Conservation (phyloP, 2,113 vertebrate species). For the Scartelaos histophorus region DNA sequence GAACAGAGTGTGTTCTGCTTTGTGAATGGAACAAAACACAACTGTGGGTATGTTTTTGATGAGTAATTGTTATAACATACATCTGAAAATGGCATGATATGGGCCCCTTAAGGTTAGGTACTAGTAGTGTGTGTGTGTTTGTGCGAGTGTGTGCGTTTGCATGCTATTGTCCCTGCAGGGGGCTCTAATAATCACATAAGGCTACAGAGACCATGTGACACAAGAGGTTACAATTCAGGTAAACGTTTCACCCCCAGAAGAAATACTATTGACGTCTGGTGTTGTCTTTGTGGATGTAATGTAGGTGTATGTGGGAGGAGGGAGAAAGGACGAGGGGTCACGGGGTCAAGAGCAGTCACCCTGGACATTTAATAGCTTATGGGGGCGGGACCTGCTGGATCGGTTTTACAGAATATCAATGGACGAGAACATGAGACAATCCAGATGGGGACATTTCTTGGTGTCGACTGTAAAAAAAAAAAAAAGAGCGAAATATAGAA, state of each 20-base stretch:
- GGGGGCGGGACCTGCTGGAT: slow-evolving; percentile 30
- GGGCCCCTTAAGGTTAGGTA: too few species aligned
- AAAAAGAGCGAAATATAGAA: too few species aligned
- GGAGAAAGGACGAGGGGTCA: neutral
- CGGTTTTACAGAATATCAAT: slow-evolving; percentile 38
- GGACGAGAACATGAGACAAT: slow-evolving; percentile 31
- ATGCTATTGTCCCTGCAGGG: too few species aligned
- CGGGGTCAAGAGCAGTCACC: slow-evolving; percentile 54
- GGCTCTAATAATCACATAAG: too few species aligned
- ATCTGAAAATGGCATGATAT: too few species aligned
- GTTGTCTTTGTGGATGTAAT: slow-evolving; percentile 36
- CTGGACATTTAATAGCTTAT: slow-evolving; percentile 54
- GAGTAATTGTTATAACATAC: too few species aligned
- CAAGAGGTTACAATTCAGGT: slow-evolving; percentile 30
- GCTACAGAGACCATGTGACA: slow-evolving; percentile 34
- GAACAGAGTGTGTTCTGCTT: too few species aligned
- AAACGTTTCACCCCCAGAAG: slow-evolving; percentile 52
- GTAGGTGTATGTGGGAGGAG: slow-evolving; percentile 9
- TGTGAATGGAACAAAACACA: too few species aligned
- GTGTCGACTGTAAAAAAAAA: neutral
- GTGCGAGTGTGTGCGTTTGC: too few species aligned
- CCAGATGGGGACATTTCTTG: slow-evolving; percentile 15
- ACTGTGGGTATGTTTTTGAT: too few species aligned
- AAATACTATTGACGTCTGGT: slow-evolving; percentile 65
- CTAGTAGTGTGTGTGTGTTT: too few species aligned